phyloP scores from a whole-genome alignment of 2,113 vertebrate species.

The Panthera uncia region DNA sequence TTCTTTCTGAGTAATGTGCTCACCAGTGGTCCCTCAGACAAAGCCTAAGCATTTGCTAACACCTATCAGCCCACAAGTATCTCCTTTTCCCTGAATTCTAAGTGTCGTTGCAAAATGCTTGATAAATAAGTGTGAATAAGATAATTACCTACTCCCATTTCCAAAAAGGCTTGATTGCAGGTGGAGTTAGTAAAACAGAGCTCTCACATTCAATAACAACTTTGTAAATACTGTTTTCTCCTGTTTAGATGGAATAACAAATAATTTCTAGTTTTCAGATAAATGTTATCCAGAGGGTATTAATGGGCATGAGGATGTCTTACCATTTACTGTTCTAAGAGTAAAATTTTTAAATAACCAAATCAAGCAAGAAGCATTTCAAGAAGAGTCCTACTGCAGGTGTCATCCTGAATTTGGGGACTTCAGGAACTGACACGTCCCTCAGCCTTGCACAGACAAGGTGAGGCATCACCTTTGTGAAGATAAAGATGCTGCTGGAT shows the following conservation, averaged over 20 bases:
- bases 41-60: not conserved
- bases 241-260: constrained; percentile 53
- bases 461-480: constrained; percentile 71
- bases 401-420: constrained; percentile 74
- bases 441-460: constrained; percentile 73
- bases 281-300: constrained; percentile 38
- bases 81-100: constrained; percentile 12
- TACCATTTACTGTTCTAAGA: not conserved
- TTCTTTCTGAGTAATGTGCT: not conserved
- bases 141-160: constrained; percentile 69
- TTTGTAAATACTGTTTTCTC: constrained; percentile 71
- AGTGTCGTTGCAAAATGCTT: constrained; percentile 62
- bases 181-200: constrained; percentile 52
- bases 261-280: constrained; percentile 63
- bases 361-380: constrained; percentile 73
- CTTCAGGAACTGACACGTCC: constrained; percentile 61
- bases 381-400: constrained; percentile 71
- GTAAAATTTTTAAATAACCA: constrained; percentile 47
- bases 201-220: constrained; percentile 53
- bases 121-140: constrained; percentile 64
- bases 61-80: not conserved
- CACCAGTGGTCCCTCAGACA: not conserved
- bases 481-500: constrained; percentile 77
- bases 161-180: constrained; percentile 65
- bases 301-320: constrained; percentile 49